Base-by-base conservation (phyloP, 2,888 invertebrate species). In the Elegia similella region DNA sequence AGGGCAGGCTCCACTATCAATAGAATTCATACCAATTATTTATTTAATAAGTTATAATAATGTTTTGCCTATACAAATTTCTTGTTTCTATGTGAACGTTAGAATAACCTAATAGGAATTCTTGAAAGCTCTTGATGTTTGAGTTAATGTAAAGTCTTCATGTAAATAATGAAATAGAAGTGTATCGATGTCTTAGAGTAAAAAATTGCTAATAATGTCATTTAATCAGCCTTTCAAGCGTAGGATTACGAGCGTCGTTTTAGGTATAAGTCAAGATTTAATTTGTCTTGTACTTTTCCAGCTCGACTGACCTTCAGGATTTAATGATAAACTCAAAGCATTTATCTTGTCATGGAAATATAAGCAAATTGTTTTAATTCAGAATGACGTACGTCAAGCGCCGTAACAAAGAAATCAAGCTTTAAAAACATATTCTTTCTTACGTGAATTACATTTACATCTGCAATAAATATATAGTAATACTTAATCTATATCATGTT, bases 261-360 rank as follows among this genome's bases (percentile, higher is more conserved):
- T 82, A 84, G 82, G 80, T 86, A 83, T 78, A 78, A 85, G 85
- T 82, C 82, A 80, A 80, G 73, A 67, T 81, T 83, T 82, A 84
- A 86, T 82, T 77, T 76, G 74, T 73, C 72, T 72, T 73, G 81
- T 86, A 85, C 82, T 82, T 88, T 88, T 86, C 82, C 84, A 83
- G 73, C 65, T 68, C 62, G 60, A 61, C 61, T 76, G 86, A 80
- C 86, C 86, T 88, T 88, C 85, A 73, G 75, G 66, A 71, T 73
- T 81, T 72, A 75, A 68, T 69, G 76, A 70, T 80, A 80, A 67
- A 81, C 73, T 75, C 75, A 72, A 75, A 75, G 75, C 73, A 74
- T 80, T 83, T 68, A 70, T 78, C 73, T 73, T 67, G 70, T 78
- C 74, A 72, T 75, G 72, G 73, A 72, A 73, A 69, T 64, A 67